phyloP scores from a whole-genome alignment of 2,797 vertebrate genomes.

The Chiloscyllium punctatum region DNA sequence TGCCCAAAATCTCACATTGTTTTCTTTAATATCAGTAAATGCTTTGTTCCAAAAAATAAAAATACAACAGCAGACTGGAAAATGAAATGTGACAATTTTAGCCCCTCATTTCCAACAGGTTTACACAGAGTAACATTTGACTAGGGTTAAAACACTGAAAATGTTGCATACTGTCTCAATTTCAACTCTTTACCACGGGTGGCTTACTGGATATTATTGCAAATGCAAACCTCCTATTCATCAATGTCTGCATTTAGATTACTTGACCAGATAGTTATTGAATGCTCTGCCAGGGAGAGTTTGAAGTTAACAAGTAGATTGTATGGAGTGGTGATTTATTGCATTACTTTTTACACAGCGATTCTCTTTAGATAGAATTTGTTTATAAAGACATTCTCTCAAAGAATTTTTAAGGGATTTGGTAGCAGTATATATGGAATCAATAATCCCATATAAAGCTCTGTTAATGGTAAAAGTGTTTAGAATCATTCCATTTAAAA shows the following conservation, averaged over 20 bases:
- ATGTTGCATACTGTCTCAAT: slow-evolving; percentile 2
- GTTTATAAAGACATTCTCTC: not conserved
- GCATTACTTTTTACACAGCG: not conserved
- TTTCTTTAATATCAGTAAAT: not conserved
- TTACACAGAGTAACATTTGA: not conserved
- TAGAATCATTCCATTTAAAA: not conserved
- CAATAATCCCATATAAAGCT: not conserved
- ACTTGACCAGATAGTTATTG: not conserved
- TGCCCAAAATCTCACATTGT: too few species aligned
- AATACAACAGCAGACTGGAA: not conserved
- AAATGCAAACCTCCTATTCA: slow-evolving; percentile 12
- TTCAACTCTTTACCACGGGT: not conserved
- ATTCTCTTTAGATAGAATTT: slow-evolving; percentile 18
- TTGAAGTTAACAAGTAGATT: not conserved
- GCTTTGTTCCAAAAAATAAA: not conserved
- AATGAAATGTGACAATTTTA: not conserved
- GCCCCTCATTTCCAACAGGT: not conserved
- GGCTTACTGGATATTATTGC: not conserved
- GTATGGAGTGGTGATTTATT: slow-evolving; percentile 6
- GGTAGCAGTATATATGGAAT: not conserved
- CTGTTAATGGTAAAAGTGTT: not conserved
- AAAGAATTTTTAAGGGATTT: not conserved
- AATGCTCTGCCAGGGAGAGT: not conserved
- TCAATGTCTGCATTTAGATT: not conserved
- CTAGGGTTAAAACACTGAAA: not conserved